A percentile compares a stretch with the other conserved stretches of the same genome.
Conservation (phyloP, 2,888 invertebrate genomes). For the Entomobrya multifasciata region DNA sequence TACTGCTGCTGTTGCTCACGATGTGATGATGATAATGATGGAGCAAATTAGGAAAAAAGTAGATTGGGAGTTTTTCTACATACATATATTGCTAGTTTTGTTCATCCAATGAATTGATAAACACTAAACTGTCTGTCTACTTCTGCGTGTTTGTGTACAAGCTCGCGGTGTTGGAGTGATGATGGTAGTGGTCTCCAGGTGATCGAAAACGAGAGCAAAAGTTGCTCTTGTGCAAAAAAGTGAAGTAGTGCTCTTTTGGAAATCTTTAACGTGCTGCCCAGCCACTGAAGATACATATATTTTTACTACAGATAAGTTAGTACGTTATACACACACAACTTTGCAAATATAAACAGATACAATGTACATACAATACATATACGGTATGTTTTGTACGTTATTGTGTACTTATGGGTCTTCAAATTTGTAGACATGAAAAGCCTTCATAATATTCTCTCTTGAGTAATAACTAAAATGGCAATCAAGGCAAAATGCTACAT, state of each 20-base stretch:
- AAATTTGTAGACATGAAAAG: background rate
- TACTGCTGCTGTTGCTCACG: too few relatives aligned
- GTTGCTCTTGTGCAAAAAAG: background rate
- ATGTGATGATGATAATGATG: background rate
- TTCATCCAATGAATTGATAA: conserved; percentile 39
- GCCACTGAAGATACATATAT: background rate
- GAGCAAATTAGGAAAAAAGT: conserved; percentile 44
- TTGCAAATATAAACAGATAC: too few relatives aligned
- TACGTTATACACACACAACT: too few relatives aligned
- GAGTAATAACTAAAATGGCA: conserved; percentile 12
- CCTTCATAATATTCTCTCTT: conserved; percentile 8
- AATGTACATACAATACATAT: too few relatives aligned
- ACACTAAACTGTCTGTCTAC: conserved; percentile 5
- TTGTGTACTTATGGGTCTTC: conserved; percentile 5
- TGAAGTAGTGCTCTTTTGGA: conserved; percentile 32
- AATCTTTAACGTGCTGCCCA: background rate
- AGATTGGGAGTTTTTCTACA: conserved; percentile 26
- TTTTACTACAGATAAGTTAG: too few relatives aligned
- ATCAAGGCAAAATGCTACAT: conserved; percentile 1
- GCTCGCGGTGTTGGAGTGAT: background rate
- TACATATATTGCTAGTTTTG: background rate
- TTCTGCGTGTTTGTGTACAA: background rate
- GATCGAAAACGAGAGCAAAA: conserved; percentile 30
- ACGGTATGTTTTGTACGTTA: background rate
- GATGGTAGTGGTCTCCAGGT: conserved; percentile 15